Conservation (phyloP, 2,113 vertebrate genomes). For the Pelvicachromis taeniatus region DNA sequence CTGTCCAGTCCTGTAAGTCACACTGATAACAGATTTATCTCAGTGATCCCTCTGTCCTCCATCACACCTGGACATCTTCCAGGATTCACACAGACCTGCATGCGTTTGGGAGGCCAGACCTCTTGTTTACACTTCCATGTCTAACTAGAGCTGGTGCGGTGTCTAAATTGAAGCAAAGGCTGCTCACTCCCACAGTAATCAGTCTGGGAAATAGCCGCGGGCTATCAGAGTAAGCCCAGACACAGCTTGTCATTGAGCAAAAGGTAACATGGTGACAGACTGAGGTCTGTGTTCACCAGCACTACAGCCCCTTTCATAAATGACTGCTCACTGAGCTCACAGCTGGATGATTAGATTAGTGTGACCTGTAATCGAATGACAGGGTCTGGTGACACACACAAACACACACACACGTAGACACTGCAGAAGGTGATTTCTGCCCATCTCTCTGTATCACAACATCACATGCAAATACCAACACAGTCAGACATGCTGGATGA, state of each 20-base stretch:
- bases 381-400: constrained; percentile 45
- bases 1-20: constrained; percentile 34
- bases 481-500: neutral
- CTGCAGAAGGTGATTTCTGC: neutral
- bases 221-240: constrained; percentile 35
- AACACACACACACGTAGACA: neutral
- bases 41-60: constrained; percentile 6
- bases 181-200: constrained; percentile 35
- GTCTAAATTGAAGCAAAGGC: constrained; percentile 21
- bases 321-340: constrained; percentile 41
- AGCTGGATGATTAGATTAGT: constrained; percentile 60
- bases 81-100: neutral
- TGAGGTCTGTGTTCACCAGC: constrained; percentile 18
- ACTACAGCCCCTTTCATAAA: constrained; percentile 24
- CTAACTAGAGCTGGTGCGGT: neutral
- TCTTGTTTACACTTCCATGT: constrained; percentile 9
- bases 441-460: neutral
- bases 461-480: constrained; percentile 27
- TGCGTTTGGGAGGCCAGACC: neutral
- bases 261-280: constrained; percentile 45
- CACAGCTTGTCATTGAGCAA: constrained; percentile 33
- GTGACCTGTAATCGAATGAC: constrained; percentile 69
- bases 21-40: constrained; percentile 47
- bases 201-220: constrained; percentile 28
- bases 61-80: constrained; percentile 28